Percentiles rank a stretch among this genome's conserved stretches.
These are phyloP conservation scores for Tetramorium parvispinum DNA, from an alignment of 1,140 invertebrate species.

Conservation along the genomic window DNA sequence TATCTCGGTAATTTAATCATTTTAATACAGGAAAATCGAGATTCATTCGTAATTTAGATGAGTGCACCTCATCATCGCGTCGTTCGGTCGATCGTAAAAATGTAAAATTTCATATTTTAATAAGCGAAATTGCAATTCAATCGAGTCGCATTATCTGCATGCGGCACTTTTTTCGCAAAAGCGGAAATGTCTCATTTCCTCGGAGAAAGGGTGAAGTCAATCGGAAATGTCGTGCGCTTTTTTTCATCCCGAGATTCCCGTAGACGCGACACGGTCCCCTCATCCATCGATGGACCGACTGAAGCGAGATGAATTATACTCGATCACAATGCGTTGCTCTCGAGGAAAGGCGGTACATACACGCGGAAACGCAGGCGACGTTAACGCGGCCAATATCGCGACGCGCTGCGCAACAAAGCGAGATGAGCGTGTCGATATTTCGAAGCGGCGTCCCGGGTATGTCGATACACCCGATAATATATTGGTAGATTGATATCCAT, in stretches of 20 bases:
- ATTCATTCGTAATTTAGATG: constrained; percentile 47
- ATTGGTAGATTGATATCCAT: constrained; percentile 57
- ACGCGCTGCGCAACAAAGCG: constrained; percentile 52
- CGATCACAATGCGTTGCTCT: neutral
- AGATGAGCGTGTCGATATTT: constrained; percentile 67
- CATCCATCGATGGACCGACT: neutral
- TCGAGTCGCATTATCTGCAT: neutral
- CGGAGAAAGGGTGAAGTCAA: neutral
- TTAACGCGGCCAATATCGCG: constrained; percentile 35
- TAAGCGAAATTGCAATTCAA: constrained; percentile 15
- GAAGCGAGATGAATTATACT: constrained; percentile 5
- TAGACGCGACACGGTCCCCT: neutral
- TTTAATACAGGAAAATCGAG: constrained; percentile 41
- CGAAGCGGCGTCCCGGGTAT: constrained; percentile 34
- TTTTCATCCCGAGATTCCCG: no score
- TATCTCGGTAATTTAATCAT: constrained; percentile 37
- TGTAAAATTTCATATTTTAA: neutral
- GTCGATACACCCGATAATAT: constrained; percentile 61
- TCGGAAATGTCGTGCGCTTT: no score
- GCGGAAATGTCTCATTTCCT: neutral
- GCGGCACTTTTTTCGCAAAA: neutral
- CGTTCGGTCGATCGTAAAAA: constrained; percentile 22
- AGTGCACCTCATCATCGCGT: constrained; percentile 18
- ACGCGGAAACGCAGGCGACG: neutral
- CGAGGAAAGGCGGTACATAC: neutral